Evolutionary conservation across 2,113 vertebrate species (phyloP).

Genomic region (Hydrochoerus hydrochaeris): DNA sequence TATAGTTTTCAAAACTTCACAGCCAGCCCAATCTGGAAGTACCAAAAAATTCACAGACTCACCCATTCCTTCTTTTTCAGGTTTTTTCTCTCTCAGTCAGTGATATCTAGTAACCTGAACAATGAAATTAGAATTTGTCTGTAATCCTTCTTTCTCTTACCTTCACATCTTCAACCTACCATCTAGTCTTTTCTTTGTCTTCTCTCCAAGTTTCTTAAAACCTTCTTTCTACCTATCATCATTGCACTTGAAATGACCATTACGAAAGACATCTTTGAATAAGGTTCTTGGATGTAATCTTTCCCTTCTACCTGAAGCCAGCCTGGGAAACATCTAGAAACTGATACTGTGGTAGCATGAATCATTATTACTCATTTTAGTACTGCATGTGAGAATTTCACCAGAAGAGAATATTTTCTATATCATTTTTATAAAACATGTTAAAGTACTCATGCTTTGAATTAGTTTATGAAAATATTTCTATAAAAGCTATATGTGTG

Average conservation of each 20-base stretch:
- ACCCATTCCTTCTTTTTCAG: not conserved
- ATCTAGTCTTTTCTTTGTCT: not conserved
- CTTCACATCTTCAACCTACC: not conserved
- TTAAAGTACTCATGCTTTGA: not conserved
- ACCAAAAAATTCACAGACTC: not conserved
- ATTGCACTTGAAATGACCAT: not conserved
- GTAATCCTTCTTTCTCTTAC: not conserved
- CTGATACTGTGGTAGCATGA: not conserved
- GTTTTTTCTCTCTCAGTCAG: not conserved
- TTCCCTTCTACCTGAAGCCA: not conserved
- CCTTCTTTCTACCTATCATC: not conserved
- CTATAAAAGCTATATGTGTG: not conserved
- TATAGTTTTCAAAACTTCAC: not conserved
- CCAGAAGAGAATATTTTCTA: not conserved
- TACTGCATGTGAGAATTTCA: not conserved
- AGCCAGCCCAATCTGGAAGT: not conserved
- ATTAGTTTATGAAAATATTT: constrained; percentile 16
- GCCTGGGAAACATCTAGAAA: constrained; percentile 36
- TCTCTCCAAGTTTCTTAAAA: constrained; percentile 4
- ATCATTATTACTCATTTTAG: not conserved
- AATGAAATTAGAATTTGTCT: not conserved
- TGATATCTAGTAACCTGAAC: not conserved
- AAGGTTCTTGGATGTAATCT: not conserved
- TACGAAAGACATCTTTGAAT: not conserved
- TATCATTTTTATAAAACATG: constrained; percentile 18